Evolutionary conservation across 2,888 invertebrate species (phyloP), one percentile per base, ranked within the genome.

Genomic region (Ennomos erosarius): DNA sequence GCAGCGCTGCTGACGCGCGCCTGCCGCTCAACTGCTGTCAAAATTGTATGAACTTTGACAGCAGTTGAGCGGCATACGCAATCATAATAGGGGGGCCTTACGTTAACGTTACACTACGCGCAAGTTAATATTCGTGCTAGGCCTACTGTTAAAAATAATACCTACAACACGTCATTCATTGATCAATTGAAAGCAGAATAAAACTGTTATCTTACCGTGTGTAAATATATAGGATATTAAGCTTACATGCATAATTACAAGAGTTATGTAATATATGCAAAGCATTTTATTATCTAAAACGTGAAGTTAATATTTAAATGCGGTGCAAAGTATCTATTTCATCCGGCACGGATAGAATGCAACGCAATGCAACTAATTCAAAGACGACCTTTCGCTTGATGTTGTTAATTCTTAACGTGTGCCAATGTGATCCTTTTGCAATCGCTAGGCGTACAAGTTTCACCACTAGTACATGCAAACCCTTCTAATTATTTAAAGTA

Each of bases 381-480:
- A 54, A 64, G 55, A 50, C 64, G 67, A 65, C 68, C 69, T 69
- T 68, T 57, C 46, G 38, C 55, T 59, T 61, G 56, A 61, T 60
- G 63, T 64, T 57, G 52, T 64, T 66, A 63, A 67, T 65, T 64
- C 65, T 61, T 59, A 61, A 57, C 62, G 65, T 62, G 62, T 62
- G 55, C 68, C 65, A 66, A 62, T 61, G 54, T 40, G 54, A 59
- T 62, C 50, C 58, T 62, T 64, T 59, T 59, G 68, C 64, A 64
- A 66, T 61, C 53, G 51, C 54, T 50, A 55, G 53, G 37, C 34
- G 10, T 11, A 9, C n/a, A 43, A 55, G 57, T 65, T 67, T 64
- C 44, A 60, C 58, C 64, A 63, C 57, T 51, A 58, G 53, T 51
- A 48, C 47, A 62, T 59, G 48, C 6, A 26, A 4, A 26, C 44